A percentile compares a stretch with the other conserved stretches of the same genome.
Conservation (phyloP, 2,113 vertebrate genomes). For the Lota lota region DNA sequence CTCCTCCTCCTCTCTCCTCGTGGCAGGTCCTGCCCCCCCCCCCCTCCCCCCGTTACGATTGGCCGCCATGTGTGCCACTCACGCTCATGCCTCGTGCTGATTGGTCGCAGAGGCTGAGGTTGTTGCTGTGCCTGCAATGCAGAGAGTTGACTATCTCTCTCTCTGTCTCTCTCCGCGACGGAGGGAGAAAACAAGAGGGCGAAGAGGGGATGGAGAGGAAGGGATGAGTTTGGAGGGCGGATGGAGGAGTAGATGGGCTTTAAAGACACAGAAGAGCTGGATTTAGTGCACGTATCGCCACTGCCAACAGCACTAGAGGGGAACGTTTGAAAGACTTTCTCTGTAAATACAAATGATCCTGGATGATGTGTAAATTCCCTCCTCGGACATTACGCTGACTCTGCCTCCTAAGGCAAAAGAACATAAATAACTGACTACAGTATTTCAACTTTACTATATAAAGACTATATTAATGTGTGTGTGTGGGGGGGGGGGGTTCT, state of each 20-base stretch:
- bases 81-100: conserved; percentile 57
- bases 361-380: conserved; percentile 4
- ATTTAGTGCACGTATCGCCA: too few species aligned
- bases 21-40: conserved; percentile 15
- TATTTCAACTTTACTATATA: conserved; percentile 12
- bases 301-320: too few species aligned
- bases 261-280: not conserved
- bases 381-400: conserved; percentile 10
- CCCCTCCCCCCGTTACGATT: conserved; percentile 44
- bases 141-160: conserved; percentile 54
- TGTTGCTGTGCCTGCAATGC: conserved; percentile 75
- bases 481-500: not conserved
- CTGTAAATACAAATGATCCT: conserved; percentile 7
- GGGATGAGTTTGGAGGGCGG: conserved; percentile 27
- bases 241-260: conserved; percentile 27
- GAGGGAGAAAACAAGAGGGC: conserved; percentile 12
- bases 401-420: conserved; percentile 23
- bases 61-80: conserved; percentile 64
- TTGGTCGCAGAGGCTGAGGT: conserved; percentile 63
- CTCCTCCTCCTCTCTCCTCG: conserved; percentile 5
- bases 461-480: conserved; percentile 10
- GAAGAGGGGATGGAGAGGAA: conserved; percentile 13
- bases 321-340: not conserved
- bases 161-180: conserved; percentile 42
- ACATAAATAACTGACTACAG: conserved; percentile 13